These are phyloP conservation scores for Phaonia tiefii DNA, from an alignment of 2,888 invertebrate species.

Conservation along the genomic window DNA sequence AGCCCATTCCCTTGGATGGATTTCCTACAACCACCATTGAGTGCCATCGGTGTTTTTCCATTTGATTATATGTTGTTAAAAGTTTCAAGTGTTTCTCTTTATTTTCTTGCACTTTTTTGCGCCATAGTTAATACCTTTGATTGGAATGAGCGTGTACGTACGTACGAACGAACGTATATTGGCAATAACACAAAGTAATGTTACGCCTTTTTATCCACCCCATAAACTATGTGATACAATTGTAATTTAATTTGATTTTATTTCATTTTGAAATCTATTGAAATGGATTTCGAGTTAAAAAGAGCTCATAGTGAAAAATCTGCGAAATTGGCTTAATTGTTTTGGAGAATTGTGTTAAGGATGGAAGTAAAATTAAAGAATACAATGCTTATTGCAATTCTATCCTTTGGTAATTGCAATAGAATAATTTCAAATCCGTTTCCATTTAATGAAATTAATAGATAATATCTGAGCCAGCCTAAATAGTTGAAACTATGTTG, in stretches of 20 bases:
- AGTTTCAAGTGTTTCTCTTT: conserved; percentile 49
- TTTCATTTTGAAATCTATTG: conserved; percentile 53
- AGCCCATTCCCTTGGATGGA: background rate
- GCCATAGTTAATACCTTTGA: conserved; percentile 28
- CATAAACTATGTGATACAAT: conserved; percentile 64
- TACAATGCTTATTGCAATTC: too few species aligned
- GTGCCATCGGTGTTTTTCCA: conserved; percentile 46
- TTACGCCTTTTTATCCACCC: conserved; percentile 67
- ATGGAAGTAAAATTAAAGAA: too few species aligned
- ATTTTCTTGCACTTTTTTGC: conserved; percentile 4
- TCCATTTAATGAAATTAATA: too few species aligned
- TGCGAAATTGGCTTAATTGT: too few species aligned
- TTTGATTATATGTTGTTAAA: conserved; percentile 53
- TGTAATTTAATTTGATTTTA: conserved; percentile 67
- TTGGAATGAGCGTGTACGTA: conserved; percentile 41
- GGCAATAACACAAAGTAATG: conserved; percentile 56
- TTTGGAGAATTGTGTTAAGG: too few species aligned
- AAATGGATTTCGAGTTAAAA: conserved; percentile 18
- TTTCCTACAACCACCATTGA: conserved; percentile 5
- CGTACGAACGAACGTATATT: conserved; percentile 22
- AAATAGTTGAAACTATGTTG: too few species aligned
- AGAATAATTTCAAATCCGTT: too few species aligned
- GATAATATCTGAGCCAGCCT: too few species aligned
- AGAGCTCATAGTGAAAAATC: too few species aligned
- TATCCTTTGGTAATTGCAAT: too few species aligned